Percentiles rank a stretch among this genome's conserved stretches.
Conservation (phyloP, 2,113 vertebrate species). For the Himantopus leucocephalus region DNA sequence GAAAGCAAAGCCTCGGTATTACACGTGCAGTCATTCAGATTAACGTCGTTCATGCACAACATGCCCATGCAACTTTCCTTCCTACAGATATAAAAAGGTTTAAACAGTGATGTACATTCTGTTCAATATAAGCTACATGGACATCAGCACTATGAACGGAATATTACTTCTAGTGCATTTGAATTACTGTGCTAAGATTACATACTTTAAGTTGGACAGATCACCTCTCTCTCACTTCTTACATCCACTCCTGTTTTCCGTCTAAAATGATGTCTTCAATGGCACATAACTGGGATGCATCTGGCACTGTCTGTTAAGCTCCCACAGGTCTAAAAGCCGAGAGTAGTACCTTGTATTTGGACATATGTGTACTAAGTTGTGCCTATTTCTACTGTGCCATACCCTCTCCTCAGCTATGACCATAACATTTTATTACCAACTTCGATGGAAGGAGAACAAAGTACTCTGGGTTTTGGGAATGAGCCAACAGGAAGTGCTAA, state of each 20-base stretch:
- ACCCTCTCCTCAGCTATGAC: background rate
- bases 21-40: background rate
- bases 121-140: rapidly evolving
- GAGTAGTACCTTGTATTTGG: background rate
- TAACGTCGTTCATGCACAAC: background rate
- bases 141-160: background rate
- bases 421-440: background rate
- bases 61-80: background rate
- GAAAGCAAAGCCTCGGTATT: background rate
- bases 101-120: background rate
- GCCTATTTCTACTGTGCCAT: background rate
- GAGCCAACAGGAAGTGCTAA: background rate
- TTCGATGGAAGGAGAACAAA: background rate
- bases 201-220: background rate
- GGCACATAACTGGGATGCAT: background rate
- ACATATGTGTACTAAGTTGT: background rate
- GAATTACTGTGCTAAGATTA: background rate
- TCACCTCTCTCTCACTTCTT: background rate
- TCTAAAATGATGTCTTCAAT: background rate
- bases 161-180: background rate
- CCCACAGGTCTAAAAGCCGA: background rate
- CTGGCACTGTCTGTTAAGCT: background rate
- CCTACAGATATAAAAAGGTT: background rate
- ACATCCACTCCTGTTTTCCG: background rate
- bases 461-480: background rate